Percentiles rank a stretch among this genome's conserved stretches.
phyloP scores from a whole-genome alignment of 2,113 vertebrate genomes.

The Mandrillus leucophaeus region DNA sequence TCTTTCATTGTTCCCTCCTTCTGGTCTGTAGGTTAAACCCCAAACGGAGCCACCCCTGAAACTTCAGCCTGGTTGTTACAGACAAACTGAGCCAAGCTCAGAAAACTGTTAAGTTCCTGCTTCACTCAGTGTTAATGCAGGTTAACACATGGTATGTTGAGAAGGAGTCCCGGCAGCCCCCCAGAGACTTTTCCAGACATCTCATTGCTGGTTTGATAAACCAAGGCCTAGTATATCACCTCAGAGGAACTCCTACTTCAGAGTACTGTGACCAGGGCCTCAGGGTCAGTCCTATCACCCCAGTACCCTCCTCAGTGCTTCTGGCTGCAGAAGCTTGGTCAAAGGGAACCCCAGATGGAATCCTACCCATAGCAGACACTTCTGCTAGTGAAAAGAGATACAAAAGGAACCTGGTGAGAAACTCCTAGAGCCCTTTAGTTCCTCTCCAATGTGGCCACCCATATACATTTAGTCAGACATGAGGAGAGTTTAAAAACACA shows the following conservation, averaged over 20 bases:
- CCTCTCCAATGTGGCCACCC: not conserved
- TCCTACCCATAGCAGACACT: not conserved
- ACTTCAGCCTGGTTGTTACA: not conserved
- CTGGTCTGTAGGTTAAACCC: not conserved
- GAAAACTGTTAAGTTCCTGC: not conserved
- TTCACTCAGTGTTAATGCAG: not conserved
- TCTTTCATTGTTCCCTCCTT: conserved; percentile 2
- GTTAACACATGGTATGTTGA: not conserved
- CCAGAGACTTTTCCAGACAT: not conserved
- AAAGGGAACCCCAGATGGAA: not conserved
- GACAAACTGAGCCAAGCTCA: not conserved
- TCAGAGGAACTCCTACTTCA: not conserved
- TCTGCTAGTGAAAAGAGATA: not conserved
- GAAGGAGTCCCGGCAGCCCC: not conserved
- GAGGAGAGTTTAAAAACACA: not conserved
- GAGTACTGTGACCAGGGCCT: not conserved
- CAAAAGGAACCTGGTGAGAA: not conserved
- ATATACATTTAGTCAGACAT: not conserved
- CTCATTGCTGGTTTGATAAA: not conserved
- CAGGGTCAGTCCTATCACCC: not conserved
- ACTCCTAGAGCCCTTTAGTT: not conserved
- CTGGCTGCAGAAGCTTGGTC: not conserved
- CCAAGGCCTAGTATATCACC: not conserved
- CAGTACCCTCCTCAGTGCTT: not conserved
- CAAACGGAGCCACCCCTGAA: not conserved